Base-by-base conservation (phyloP, 2,113 vertebrate genomes). In the Lamprologus ornatipinnis region DNA sequence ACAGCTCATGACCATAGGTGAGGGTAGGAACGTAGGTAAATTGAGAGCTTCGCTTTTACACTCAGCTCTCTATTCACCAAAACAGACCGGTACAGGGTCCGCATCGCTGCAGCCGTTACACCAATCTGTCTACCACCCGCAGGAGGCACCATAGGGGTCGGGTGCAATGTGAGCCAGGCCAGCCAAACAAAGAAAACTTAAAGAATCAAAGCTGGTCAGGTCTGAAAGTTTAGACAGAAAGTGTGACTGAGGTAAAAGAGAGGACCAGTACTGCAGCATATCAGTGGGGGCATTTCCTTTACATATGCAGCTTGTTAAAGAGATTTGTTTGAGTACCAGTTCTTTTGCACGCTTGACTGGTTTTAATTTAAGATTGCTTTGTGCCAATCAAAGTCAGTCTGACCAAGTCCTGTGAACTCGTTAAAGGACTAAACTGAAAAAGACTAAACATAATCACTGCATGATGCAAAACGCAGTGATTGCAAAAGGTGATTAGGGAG, bases 1-100 rank as follows among this genome's bases (percentile, higher is more conserved):
- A 53, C 51, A 53, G n/a, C 51, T 53, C 3, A 5, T 53, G 51
- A 0, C 19, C 51, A 53, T 11, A 53, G 51, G 51, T 53, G 19
- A 53, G 51, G 19, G 19, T 11, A 53, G 19, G 5, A 9, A 4
- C 19, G 9, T 53, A 21, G 37, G 51, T 53, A 53, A 53, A 53
- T 53, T 21, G 19, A 53, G 51, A 53, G 19, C 51, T 53, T 21
- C 2, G 3, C 5, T 53, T 53, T 21, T 53, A n/a, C 51, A 53
- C 49, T n/a, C 49, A 53, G 49, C 5, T 53, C 49, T 1, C 49
- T 53, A 1, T 6, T 53, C 49, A n/a, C 49, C 9, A 53, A 1
- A 2, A n/a, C 9, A 1, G 49, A 53, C 5, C 3, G 0, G 49
- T 1, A 1, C 49, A n/a, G 19, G 1, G 49, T 53, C 9, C 1